Conservation (phyloP, 2,797 vertebrate genomes). For the Poecilia velifera region DNA sequence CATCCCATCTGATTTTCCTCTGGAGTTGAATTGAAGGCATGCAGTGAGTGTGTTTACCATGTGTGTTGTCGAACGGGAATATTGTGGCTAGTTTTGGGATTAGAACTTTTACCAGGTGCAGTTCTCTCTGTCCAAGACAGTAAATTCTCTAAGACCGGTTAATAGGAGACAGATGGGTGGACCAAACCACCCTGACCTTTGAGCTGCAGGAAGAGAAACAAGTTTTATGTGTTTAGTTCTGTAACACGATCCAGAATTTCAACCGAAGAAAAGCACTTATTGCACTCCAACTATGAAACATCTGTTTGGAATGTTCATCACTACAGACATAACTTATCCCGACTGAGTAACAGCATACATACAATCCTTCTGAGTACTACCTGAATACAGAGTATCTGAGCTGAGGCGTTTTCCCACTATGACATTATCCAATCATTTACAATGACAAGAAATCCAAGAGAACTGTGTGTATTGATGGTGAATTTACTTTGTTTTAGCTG, state of each 20-base stretch:
- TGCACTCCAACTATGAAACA: neutral
- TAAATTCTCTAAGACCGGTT: neutral
- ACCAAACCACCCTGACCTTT: neutral
- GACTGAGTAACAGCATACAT: constrained; percentile 4
- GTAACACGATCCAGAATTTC: constrained; percentile 1
- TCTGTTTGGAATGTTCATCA: constrained; percentile 17
- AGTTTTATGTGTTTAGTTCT: neutral
- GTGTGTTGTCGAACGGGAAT: neutral
- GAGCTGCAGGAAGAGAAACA: neutral
- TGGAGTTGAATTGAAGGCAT: neutral
- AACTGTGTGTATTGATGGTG: constrained; percentile 13
- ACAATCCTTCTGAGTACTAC: constrained; percentile 9
- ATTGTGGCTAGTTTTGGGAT: neutral
- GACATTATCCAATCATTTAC: neutral
- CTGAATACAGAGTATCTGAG: neutral
- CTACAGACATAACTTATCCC: constrained; percentile 6
- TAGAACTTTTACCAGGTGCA: neutral
- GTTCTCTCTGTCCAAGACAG: neutral
- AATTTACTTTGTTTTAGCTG: constrained; percentile 41
- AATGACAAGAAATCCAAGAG: neutral
- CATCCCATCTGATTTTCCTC: neutral
- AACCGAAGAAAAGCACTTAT: neutral
- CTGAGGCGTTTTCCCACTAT: neutral
- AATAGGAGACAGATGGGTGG: neutral
- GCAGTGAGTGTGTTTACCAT: neutral